phyloP scores from a whole-genome alignment of 1,140 invertebrate genomes.

The Vanessa tameamea region DNA sequence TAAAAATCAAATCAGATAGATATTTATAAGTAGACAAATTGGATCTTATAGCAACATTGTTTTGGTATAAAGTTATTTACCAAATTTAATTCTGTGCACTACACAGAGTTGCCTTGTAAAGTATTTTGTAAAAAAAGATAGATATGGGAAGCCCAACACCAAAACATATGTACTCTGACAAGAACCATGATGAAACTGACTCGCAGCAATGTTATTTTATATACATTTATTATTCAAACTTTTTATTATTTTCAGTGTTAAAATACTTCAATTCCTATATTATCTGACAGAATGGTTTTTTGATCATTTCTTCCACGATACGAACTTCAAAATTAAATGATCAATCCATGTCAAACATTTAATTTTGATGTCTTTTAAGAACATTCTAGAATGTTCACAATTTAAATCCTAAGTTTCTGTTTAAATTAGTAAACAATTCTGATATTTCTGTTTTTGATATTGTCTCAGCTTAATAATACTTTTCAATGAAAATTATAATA shows the following conservation, averaged over 20 bases:
- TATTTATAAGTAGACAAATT: too few relatives aligned
- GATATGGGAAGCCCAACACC: too few relatives aligned
- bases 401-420: background rate
- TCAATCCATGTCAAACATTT: conserved; percentile 51
- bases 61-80: too few relatives aligned
- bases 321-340: conserved; percentile 47
- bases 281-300: conserved; percentile 8
- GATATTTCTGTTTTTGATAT: background rate
- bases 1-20: too few relatives aligned
- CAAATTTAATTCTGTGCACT: too few relatives aligned
- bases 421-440: background rate
- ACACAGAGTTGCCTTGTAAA: too few relatives aligned
- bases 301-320: conserved; percentile 16
- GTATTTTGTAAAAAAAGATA: too few relatives aligned
- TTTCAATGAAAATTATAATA: background rate
- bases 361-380: conserved; percentile 40
- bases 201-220: background rate
- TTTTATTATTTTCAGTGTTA: background rate
- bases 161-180: too few relatives aligned
- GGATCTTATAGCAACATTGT: too few relatives aligned
- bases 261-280: background rate
- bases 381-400: background rate
- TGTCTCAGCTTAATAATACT: conserved; percentile 1
- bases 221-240: conserved; percentile 19
- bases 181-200: too few relatives aligned